These are phyloP conservation scores for Lagorchestes hirsutus DNA, from an alignment of 2,797 vertebrate genomes.

Conservation along the genomic window DNA sequence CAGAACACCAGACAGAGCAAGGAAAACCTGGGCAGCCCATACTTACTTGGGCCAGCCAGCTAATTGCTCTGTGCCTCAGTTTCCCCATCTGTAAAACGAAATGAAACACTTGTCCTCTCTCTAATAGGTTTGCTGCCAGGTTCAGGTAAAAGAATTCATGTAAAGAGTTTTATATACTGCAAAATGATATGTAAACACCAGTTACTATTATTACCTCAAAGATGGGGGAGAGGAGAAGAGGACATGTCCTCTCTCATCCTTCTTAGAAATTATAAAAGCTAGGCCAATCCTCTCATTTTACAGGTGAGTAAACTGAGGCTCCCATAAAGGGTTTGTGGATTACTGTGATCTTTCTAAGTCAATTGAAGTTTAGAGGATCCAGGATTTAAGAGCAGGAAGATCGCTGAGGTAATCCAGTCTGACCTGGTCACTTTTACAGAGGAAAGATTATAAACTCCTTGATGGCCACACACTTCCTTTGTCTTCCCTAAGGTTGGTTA, in stretches of 20 bases:
- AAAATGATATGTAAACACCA: background rate
- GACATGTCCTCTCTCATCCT: background rate
- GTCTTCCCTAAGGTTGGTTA: background rate
- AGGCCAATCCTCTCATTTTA: background rate
- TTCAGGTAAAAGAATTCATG: background rate
- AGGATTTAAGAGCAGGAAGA: background rate
- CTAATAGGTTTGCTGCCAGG: background rate
- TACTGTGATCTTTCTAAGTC: background rate
- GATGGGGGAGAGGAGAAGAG: background rate
- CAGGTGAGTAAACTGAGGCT: background rate
- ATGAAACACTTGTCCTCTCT: background rate
- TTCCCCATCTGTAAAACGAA: background rate
- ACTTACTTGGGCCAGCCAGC: no score
- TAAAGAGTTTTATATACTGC: background rate
- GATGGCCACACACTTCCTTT: background rate
- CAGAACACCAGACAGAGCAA: background rate
- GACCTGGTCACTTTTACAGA: background rate
- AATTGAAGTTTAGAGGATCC: fast-evolving
- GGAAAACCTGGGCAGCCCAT: background rate
- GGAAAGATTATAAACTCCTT: background rate
- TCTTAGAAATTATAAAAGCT: background rate
- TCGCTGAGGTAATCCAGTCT: background rate
- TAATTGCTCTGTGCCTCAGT: background rate
- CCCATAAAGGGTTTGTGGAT: background rate
- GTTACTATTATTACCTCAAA: background rate